Evolutionary conservation across 1,140 invertebrate genomes (phyloP).

Genomic region (Cotesia chilonis): DNA sequence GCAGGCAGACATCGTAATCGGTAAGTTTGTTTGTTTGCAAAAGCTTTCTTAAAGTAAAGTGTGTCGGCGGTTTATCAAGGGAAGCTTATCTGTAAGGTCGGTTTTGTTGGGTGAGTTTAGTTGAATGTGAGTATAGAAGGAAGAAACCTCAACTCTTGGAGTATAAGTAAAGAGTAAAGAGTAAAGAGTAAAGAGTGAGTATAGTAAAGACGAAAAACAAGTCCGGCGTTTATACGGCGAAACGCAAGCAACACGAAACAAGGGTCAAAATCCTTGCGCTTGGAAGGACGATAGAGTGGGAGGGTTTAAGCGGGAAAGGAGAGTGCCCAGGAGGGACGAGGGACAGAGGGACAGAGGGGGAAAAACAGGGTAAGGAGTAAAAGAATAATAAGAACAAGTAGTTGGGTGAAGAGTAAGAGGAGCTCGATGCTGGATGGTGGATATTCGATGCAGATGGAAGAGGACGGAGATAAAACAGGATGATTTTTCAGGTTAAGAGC

Average conservation of each 20-base stretch:
- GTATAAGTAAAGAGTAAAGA: too few relatives aligned
- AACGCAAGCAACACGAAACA: constrained; percentile 65
- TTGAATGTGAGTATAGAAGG: too few relatives aligned
- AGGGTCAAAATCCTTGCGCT: constrained; percentile 66
- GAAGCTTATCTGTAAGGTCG: too few relatives aligned
- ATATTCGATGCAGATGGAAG: constrained; percentile 7
- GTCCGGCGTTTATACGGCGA: constrained; percentile 60
- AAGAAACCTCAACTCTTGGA: too few relatives aligned
- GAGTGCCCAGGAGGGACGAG: constrained; percentile 1
- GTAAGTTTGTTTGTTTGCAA: too few relatives aligned
- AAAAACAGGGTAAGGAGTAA: constrained; percentile 31
- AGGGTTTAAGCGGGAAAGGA: constrained; percentile 39
- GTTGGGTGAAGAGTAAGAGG: not conserved
- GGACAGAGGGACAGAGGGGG: constrained; percentile 29
- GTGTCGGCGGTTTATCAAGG: too few relatives aligned
- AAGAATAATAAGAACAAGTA: constrained; percentile 24
- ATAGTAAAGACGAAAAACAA: constrained; percentile 58
- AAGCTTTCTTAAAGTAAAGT: too few relatives aligned
- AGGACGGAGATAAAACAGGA: too few relatives aligned
- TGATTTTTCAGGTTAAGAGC: constrained; percentile 19
- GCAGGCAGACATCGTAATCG: too few relatives aligned
- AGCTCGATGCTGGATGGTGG: too few relatives aligned
- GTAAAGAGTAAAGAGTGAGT: too few relatives aligned
- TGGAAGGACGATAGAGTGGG: constrained; percentile 42
- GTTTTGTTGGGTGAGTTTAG: too few relatives aligned